Percentiles rank a stretch among this genome's conserved stretches.
Evolutionary conservation across 1,140 invertebrate genomes (phyloP).

Genomic region (Temnothorax curvispinosus): DNA sequence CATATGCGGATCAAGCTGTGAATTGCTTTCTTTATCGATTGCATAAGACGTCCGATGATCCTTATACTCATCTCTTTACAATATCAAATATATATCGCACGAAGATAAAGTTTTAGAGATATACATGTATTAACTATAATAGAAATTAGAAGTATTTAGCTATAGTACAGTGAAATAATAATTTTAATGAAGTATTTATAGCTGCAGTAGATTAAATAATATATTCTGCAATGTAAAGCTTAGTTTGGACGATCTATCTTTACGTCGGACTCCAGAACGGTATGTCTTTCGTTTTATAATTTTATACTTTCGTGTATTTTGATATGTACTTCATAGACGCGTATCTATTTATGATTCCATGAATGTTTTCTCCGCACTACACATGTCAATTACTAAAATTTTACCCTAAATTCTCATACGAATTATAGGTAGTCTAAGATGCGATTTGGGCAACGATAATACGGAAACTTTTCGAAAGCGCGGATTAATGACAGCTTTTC

Average conservation of each 20-base stretch:
- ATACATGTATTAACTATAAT: neutral
- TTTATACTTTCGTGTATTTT: neutral
- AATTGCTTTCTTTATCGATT: neutral
- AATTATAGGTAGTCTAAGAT: neutral
- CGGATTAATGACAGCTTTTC: neutral
- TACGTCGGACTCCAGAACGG: neutral
- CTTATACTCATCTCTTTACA: neutral
- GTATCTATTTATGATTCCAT: neutral
- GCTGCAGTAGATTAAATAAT: neutral
- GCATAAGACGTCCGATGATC: neutral
- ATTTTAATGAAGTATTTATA: too few relatives aligned
- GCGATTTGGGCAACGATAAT: neutral
- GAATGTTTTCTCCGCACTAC: neutral
- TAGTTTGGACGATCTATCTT: neutral
- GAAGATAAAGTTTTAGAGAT: neutral
- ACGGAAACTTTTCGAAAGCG: neutral
- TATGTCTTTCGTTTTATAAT: neutral
- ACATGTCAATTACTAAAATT: neutral
- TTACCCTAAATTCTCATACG: neutral
- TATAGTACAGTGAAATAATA: too few relatives aligned
- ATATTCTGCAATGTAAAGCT: neutral
- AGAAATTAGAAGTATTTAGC: neutral
- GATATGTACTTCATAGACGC: neutral
- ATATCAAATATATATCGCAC: neutral
- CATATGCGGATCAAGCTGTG: neutral